These are phyloP conservation scores for Palythoa caribaeorum DNA, from an alignment of 92 coral and sea anemone genomes.

Conservation along the genomic window DNA sequence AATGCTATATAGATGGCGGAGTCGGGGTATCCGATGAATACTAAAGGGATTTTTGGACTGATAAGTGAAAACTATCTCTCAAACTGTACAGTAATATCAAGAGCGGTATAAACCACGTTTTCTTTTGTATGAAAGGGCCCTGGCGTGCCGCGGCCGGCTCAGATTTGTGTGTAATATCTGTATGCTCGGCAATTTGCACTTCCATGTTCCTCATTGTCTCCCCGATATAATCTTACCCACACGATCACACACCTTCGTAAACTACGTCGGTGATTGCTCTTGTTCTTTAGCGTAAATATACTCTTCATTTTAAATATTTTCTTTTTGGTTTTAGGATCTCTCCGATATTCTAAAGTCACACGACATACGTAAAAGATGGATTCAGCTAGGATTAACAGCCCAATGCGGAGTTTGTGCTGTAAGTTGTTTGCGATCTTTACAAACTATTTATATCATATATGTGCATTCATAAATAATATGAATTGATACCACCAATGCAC, in stretches of 20 bases:
- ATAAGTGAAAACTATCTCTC: no score
- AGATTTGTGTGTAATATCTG: not conserved
- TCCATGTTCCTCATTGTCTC: not conserved
- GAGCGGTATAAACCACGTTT: no score
- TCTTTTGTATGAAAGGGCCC: no score
- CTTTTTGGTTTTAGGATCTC: not conserved
- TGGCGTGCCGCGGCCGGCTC: not conserved
- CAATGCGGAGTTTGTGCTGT: constrained; percentile 31
- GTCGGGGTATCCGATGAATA: no score
- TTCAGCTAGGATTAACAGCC: constrained; percentile 20
- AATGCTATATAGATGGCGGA: no score
- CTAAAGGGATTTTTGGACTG: no score
- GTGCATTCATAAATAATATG: no score
- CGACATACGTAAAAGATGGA: constrained; percentile 20
- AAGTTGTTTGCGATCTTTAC: not conserved
- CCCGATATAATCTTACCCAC: not conserved
- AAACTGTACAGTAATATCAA: no score
- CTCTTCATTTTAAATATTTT: no score
- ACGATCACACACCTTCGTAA: not conserved
- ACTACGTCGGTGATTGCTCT: no score
- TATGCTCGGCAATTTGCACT: not conserved
- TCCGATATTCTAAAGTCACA: not conserved
- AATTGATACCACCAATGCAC: no score
- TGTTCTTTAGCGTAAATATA: no score
- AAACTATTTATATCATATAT: not conserved